A percentile compares a stretch with the other conserved stretches of the same genome.
Evolutionary conservation across 64 coral and sea anemone species (phyloP).

Genomic region (Dendrophyllia cribrosa): DNA sequence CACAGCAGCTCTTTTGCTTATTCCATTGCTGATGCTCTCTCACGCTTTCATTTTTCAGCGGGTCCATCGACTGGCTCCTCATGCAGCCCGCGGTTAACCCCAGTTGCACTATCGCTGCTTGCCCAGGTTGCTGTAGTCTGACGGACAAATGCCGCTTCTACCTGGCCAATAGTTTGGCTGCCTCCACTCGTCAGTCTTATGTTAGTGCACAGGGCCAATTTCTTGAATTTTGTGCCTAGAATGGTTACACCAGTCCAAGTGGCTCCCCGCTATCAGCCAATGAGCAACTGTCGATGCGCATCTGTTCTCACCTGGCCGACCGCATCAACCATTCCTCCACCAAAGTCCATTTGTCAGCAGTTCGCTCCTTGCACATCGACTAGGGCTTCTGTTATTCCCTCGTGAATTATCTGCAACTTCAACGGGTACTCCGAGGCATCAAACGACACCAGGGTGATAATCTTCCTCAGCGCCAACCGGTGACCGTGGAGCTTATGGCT

Average conservation of each 20-base stretch:
- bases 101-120: not conserved
- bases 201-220: conserved; percentile 5
- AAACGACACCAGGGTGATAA: not conserved
- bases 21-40: conserved; percentile 17
- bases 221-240: conserved; percentile 18
- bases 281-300: not conserved
- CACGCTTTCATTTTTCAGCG: conserved; percentile 26
- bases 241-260: not conserved
- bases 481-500: not conserved
- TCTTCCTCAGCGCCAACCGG: not conserved
- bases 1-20: not conserved
- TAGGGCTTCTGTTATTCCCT: not conserved
- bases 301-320: not conserved
- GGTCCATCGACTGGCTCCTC: conserved; percentile 15
- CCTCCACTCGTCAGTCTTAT: conserved; percentile 40
- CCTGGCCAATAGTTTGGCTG: not conserved
- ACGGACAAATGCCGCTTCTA: not conserved
- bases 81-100: not conserved
- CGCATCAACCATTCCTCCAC: not conserved
- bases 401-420: not conserved
- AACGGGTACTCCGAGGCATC: conserved; percentile 7
- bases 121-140: not conserved
- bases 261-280: conserved; percentile 13
- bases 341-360: conserved; percentile 9
- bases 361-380: conserved; percentile 41